Base-by-base conservation (phyloP, 2,888 invertebrate species). In the Leptothorax acervorum region DNA sequence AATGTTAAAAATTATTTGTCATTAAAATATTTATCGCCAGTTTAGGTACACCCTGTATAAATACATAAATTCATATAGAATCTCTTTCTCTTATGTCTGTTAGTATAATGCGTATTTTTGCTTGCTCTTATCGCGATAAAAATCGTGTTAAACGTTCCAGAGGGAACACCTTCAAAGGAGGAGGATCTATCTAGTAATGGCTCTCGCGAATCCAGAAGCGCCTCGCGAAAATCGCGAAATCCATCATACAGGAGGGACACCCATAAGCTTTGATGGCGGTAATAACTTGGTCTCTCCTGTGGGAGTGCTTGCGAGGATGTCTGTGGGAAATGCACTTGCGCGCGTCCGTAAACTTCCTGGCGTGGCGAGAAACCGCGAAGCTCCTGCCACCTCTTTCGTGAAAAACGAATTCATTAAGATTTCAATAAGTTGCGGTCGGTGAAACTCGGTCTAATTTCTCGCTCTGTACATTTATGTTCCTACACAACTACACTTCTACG, bases 211-310 rank as follows among this genome's bases (percentile, higher is more conserved):
- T 60, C 12, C 51, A 63, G 28, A 6, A 28, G 28, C 18, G 18
- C 42, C 12, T 53, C 28, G 23, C 12, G 39, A 35, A 76, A 53
- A 51, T 53, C 51, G 65, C 39, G 18, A 53, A 60, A 65, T 65
- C 28, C 76, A 76, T 39, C 15, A 15, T 39, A n/a, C 48, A 15
- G 6, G 8, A 28, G 23, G 39, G 53, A 53, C 39, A 53, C 28
- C 62, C 66, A 62, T 42, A 57, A 74, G 74, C 60, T 82, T 84
- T 84, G 73, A 84, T 84, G 74, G 84, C 53, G 55, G 71, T 78
- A 78, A 83, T 78, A 78, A 83, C 82, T 84, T 18, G 66, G 42
- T 74, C 12, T 62, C 51, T 45, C 74, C 60, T 35, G 66, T 12
- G 76, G 78, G 65, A 83, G n/a, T 42, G 51, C 70, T 81, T 53